A percentile compares a stretch with the other conserved stretches of the same genome.
Conservation (phyloP, 64 coral and sea anemone genomes). For the Montipora cactus region DNA sequence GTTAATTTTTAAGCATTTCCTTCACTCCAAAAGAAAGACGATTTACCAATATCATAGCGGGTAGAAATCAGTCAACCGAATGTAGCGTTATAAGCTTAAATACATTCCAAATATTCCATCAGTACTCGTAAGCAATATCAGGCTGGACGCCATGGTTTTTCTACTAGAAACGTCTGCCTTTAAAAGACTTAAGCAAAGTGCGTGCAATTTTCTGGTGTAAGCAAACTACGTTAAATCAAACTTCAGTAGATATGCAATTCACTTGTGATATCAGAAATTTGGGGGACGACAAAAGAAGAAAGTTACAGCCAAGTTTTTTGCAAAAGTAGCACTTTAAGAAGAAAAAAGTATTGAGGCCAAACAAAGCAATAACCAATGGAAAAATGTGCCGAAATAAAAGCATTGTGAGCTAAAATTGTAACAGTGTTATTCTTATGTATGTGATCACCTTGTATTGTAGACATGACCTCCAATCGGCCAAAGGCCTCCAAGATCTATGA, state of each 20-base stretch:
- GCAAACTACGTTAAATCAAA: not conserved
- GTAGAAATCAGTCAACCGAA: not conserved
- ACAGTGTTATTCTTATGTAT: not conserved
- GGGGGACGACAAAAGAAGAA: not conserved
- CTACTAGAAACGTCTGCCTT: not conserved
- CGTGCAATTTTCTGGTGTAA: not conserved
- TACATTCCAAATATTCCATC: not conserved
- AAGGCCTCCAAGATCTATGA: not conserved
- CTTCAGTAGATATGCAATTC: not conserved
- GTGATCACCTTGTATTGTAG: not conserved
- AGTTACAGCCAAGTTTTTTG: not conserved
- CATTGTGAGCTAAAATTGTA: not conserved
- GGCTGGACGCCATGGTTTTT: not conserved
- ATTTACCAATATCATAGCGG: not conserved
- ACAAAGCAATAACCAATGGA: not conserved
- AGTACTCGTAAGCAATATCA: not conserved
- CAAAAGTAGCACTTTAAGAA: not conserved
- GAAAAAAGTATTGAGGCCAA: not conserved
- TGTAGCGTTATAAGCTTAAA: not conserved
- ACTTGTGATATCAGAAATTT: not conserved
- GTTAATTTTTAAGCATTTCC: not conserved
- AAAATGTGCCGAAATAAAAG: not conserved
- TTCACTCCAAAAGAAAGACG: not conserved
- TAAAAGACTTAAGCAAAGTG: not conserved
- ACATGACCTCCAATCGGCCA: not conserved